phyloP scores from a whole-genome alignment of 2,888 invertebrate genomes.

The Pyralis farinalis region DNA sequence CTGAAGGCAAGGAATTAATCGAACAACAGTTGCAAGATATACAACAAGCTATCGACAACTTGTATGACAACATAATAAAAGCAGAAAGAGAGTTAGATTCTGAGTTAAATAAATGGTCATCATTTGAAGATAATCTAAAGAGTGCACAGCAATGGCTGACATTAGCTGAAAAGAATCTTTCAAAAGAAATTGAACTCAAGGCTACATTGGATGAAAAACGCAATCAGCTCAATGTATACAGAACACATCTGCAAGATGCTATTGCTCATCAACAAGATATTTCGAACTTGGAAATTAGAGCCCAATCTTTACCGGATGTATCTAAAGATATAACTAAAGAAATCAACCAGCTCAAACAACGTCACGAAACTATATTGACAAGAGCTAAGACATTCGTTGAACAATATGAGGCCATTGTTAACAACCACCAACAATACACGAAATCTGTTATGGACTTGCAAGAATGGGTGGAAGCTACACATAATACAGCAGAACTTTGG shows the following conservation, averaged over 20 bases:
- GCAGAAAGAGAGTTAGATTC: conserved; percentile 91
- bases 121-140: conserved; percentile 93
- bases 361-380: conserved; percentile 86
- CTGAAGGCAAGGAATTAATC: conserved; percentile 92
- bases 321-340: conserved; percentile 87
- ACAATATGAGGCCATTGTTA: conserved; percentile 92
- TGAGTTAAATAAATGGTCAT: conserved; percentile 92
- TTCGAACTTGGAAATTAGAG: conserved; percentile 89
- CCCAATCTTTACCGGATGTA: conserved; percentile 89
- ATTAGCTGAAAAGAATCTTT: conserved; percentile 87
- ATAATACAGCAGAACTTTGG: conserved; percentile 90
- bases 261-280: conserved; percentile 92
- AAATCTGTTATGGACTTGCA: conserved; percentile 92
- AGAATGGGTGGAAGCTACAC: conserved; percentile 93
- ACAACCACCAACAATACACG: conserved; percentile 93
- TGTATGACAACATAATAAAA: conserved; percentile 90
- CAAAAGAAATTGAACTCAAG: conserved; percentile 89
- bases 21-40: conserved; percentile 91
- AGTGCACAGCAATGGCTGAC: conserved; percentile 90
- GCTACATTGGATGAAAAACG: conserved; percentile 95
- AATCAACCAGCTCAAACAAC: conserved; percentile 84
- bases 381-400: conserved; percentile 89
- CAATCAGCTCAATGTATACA: conserved; percentile 91
- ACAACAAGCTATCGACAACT: conserved; percentile 89
- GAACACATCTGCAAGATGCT: conserved; percentile 90